phyloP scores from a whole-genome alignment of 2,888 invertebrate species.

The Tipula confusa region DNA sequence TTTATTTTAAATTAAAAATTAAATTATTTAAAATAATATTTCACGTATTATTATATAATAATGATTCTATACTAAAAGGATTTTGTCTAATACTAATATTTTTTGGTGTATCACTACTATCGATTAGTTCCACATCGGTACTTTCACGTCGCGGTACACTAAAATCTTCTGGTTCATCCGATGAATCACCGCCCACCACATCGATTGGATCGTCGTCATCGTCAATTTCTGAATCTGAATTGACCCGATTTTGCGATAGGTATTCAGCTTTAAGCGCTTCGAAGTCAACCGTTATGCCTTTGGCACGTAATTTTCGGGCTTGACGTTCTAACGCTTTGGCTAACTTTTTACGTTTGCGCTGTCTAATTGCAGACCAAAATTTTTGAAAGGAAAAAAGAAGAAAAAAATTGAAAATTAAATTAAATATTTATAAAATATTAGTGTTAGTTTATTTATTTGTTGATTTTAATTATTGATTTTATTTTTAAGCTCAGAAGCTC shows the following conservation, averaged over 20 bases:
- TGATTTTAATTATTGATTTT: no score
- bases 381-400: background rate
- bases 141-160: slow-evolving; percentile 50
- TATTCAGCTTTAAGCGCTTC: slow-evolving; percentile 81
- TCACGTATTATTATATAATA: slow-evolving; percentile 59
- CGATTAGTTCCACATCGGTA: slow-evolving; percentile 41
- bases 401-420: slow-evolving; percentile 30
- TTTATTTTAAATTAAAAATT: background rate
- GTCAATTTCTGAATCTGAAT: slow-evolving; percentile 59
- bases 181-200: slow-evolving; percentile 75
- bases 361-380: slow-evolving; percentile 51
- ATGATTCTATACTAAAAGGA: slow-evolving; percentile 86
- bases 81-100: slow-evolving; percentile 58
- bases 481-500: no score
- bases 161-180: slow-evolving; percentile 64
- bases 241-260: slow-evolving; percentile 70
- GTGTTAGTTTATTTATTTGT: background rate
- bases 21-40: slow-evolving; percentile 32
- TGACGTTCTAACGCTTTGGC: slow-evolving; percentile 88
- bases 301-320: slow-evolving; percentile 85
- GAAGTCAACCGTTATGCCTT: slow-evolving; percentile 84
- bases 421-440: background rate
- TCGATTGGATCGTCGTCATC: slow-evolving; percentile 75
- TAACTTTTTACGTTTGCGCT: slow-evolving; percentile 84
- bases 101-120: slow-evolving; percentile 55